A percentile compares a stretch with the other conserved stretches of the same genome.
Conservation (phyloP, 2,797 vertebrate species). For the Ctenochaetus hawaiiensis region DNA sequence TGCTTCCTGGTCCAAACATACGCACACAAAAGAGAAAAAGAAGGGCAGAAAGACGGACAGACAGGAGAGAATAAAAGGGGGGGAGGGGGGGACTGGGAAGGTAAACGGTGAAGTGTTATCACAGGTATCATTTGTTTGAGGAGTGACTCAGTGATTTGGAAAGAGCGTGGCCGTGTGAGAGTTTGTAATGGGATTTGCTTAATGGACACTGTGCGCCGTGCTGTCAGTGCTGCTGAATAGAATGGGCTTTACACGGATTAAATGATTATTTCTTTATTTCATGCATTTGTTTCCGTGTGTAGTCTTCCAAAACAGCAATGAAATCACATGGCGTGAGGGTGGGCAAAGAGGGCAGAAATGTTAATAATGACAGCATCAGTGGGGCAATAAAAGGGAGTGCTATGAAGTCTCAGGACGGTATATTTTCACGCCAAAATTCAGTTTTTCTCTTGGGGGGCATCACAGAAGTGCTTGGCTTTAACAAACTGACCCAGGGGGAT, state of each 20-base stretch:
- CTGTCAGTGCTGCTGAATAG: constrained; percentile 29
- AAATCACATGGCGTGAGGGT: background rate
- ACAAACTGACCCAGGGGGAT: no score
- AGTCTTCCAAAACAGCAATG: background rate
- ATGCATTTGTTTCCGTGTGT: background rate
- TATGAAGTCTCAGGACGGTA: background rate
- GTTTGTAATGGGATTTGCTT: constrained; percentile 58
- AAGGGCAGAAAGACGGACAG: constrained; percentile 48
- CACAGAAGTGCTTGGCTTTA: background rate
- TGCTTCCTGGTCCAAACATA: constrained; percentile 79
- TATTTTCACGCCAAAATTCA: no score
- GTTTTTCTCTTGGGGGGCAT: no score
- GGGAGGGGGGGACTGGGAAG: constrained; percentile 12
- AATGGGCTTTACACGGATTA: background rate
- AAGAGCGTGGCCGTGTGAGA: constrained; percentile 33
- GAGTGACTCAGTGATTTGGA: constrained; percentile 64
- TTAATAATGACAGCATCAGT: background rate
- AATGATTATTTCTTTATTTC: background rate
- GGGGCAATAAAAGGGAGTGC: background rate
- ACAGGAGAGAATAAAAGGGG: constrained; percentile 11
- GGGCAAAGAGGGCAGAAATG: background rate
- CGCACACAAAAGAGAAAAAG: constrained; percentile 68
- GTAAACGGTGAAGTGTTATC: constrained; percentile 69
- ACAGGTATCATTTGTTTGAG: constrained; percentile 75
- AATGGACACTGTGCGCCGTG: constrained; percentile 27